Evolutionary conservation across 2,888 invertebrate genomes (phyloP).

Genomic region (Elegia similella): DNA sequence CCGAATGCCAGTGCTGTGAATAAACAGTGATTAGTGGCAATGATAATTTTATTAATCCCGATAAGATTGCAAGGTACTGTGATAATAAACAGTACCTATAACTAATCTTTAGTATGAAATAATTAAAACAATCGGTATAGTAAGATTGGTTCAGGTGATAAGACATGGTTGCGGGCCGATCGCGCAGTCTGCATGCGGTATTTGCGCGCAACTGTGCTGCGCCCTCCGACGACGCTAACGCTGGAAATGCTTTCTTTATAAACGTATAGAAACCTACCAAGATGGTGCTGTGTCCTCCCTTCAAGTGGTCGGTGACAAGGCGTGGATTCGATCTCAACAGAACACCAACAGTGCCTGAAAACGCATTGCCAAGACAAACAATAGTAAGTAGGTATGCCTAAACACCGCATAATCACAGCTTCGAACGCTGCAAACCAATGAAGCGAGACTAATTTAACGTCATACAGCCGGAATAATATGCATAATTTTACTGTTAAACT

Average conservation of each 20-base stretch:
- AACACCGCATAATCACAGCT: not conserved
- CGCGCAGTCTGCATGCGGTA: constrained; percentile 53
- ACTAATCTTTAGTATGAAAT: constrained; percentile 69
- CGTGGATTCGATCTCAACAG: constrained; percentile 62
- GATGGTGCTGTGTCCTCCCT: constrained; percentile 76
- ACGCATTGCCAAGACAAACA: constrained; percentile 52
- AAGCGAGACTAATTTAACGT: not conserved
- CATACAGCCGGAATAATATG: not conserved
- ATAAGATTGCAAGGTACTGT: constrained; percentile 73
- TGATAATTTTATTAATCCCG: constrained; percentile 62
- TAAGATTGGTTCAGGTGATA: constrained; percentile 73
- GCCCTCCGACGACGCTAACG: not conserved
- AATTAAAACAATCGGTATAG: constrained; percentile 78
- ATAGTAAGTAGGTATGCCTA: constrained; percentile 60
- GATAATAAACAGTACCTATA: constrained; percentile 72
- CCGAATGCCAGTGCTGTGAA: constrained; percentile 27
- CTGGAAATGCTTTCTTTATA: constrained; percentile 16
- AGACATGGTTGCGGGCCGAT: constrained; percentile 55
- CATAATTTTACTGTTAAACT: not conserved
- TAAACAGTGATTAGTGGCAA: constrained; percentile 54
- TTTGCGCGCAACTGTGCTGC: constrained; percentile 65
- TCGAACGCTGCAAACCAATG: not conserved
- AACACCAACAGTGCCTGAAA: constrained; percentile 32
- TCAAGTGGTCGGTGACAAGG: constrained; percentile 62
- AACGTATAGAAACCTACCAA: constrained; percentile 22